A percentile compares a stretch with the other conserved stretches of the same genome.
Evolutionary conservation across 2,797 vertebrate genomes (phyloP).

Genomic region (Scolopax bukidnonensis): DNA sequence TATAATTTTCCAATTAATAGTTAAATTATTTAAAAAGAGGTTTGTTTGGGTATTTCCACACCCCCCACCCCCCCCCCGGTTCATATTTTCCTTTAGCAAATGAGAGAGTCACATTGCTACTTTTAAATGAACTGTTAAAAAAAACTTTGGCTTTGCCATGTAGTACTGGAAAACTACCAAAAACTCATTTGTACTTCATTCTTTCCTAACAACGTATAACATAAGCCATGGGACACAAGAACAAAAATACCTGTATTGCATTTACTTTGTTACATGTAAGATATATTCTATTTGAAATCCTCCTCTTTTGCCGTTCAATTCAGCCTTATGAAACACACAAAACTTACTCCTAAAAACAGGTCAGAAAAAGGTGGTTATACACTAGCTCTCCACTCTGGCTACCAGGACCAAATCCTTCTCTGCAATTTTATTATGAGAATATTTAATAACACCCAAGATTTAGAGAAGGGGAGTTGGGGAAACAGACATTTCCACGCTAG

Average conservation of each 20-base stretch:
- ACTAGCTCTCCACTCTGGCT: background rate
- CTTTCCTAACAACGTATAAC: background rate
- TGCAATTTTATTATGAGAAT: background rate
- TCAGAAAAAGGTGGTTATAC: background rate
- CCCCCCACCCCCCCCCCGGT: accelerated
- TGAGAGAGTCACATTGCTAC: background rate
- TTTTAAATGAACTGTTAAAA: slow-evolving; percentile 12
- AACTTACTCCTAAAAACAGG: background rate
- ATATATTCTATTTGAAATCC: background rate
- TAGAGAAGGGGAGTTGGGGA: background rate
- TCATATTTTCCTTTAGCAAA: slow-evolving; percentile 13
- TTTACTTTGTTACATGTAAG: background rate
- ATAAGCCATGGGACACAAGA: background rate
- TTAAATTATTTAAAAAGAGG: background rate
- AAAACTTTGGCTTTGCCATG: background rate
- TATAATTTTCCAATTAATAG: background rate
- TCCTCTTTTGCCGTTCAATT: background rate
- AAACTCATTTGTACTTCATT: slow-evolving; percentile 3
- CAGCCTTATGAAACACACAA: background rate
- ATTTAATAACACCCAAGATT: background rate
- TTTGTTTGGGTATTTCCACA: accelerated
- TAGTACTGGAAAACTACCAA: slow-evolving; percentile 18
- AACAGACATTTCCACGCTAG: background rate
- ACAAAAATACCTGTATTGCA: background rate
- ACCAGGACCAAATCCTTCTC: background rate